Percentiles rank a stretch among this genome's conserved stretches.
These are phyloP conservation scores for Drosophila tristis DNA, from an alignment of 1,140 invertebrate species.

Conservation along the genomic window DNA sequence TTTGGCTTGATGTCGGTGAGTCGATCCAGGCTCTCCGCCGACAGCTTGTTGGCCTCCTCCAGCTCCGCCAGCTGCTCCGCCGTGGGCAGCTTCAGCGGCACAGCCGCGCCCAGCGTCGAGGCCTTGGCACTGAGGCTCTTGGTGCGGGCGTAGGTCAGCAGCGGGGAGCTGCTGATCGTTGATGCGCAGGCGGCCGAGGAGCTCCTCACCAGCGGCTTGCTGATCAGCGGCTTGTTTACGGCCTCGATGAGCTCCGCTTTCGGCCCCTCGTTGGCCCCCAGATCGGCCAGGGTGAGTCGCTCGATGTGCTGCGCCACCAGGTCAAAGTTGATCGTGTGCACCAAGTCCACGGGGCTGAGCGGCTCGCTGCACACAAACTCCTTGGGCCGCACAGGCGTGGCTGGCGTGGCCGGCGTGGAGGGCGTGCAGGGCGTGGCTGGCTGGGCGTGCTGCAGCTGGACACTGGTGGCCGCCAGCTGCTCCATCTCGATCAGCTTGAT, in stretches of 20 bases:
- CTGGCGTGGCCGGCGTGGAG: slow-evolving; percentile 15
- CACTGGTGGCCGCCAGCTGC: slow-evolving; percentile 65
- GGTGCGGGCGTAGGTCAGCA: slow-evolving; percentile 74
- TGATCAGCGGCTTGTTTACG: slow-evolving; percentile 72
- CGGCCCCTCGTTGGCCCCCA: slow-evolving; percentile 15
- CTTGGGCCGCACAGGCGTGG: slow-evolving; percentile 40
- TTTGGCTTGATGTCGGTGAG: slow-evolving; percentile 80
- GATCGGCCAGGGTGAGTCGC: slow-evolving; percentile 53
- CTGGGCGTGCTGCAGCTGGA: slow-evolving; percentile 41
- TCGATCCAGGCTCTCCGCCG: slow-evolving; percentile 76
- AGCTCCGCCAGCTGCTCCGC: slow-evolving; percentile 70
- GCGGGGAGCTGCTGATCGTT: slow-evolving; percentile 47
- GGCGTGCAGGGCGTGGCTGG: slow-evolving; percentile 31
- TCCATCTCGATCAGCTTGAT: slow-evolving; percentile 77
- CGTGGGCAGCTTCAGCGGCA: slow-evolving; percentile 65
- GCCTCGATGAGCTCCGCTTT: slow-evolving; percentile 61
- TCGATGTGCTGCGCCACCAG: slow-evolving; percentile 69
- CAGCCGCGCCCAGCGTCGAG: slow-evolving; percentile 57
- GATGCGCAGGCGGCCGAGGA: slow-evolving; percentile 64
- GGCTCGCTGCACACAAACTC: slow-evolving; percentile 74
- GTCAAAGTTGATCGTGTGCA: slow-evolving; percentile 74
- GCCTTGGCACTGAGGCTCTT: slow-evolving; percentile 72
- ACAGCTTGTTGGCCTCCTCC: slow-evolving; percentile 76
- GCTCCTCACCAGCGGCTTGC: slow-evolving; percentile 70
- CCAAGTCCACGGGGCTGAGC: slow-evolving; percentile 53